Conservation (phyloP, 2,888 invertebrate species). For the Hylaea fasciaria region DNA sequence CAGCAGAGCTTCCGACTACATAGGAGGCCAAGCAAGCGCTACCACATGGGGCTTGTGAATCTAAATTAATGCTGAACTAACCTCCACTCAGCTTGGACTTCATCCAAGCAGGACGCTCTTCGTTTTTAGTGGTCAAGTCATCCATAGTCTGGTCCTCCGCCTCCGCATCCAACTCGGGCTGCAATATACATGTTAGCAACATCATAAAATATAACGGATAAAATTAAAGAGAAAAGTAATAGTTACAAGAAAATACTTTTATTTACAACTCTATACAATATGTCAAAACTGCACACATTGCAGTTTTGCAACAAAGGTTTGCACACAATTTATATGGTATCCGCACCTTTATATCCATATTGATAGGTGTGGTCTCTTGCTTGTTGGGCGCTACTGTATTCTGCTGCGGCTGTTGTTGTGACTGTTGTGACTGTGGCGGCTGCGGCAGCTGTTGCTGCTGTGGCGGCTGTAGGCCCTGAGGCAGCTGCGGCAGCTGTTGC, state of each 20-base stretch:
- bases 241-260: too few relatives aligned
- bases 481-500: constrained; percentile 4
- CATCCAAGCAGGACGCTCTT: constrained; percentile 63
- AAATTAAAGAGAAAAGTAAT: too few relatives aligned
- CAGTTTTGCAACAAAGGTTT: too few relatives aligned
- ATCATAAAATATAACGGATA: too few relatives aligned
- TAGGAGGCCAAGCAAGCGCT: too few relatives aligned
- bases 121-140: constrained; percentile 14
- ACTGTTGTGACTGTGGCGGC: not conserved
- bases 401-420: not conserved
- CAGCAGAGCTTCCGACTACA: too few relatives aligned
- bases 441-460: not conserved
- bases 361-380: constrained; percentile 15
- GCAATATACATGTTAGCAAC: constrained; percentile 1
- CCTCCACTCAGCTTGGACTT: constrained; percentile 68
- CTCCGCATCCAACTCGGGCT: constrained; percentile 47
- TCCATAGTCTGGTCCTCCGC: not conserved
- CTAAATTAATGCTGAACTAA: constrained; percentile 34
- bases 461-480: constrained; percentile 2
- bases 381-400: not conserved
- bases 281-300: too few relatives aligned
- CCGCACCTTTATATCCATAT: not conserved
- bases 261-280: too few relatives aligned
- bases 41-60: not conserved
- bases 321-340: too few relatives aligned